These are phyloP conservation scores for Riparia riparia DNA, from an alignment of 2,113 vertebrate genomes.

Conservation along the genomic window DNA sequence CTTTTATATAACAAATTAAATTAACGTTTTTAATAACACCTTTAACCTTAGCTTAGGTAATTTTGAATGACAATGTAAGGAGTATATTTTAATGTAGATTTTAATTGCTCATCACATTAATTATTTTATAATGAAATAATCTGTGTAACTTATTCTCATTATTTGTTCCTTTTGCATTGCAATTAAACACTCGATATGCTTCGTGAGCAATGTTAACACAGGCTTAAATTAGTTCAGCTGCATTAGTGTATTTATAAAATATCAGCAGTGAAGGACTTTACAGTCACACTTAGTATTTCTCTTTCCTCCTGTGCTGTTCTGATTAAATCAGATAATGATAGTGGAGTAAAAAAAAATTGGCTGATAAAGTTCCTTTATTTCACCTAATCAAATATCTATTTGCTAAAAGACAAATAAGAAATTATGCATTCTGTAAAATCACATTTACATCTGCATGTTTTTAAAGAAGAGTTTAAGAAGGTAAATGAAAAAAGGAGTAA, in stretches of 20 bases:
- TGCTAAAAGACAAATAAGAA: background rate
- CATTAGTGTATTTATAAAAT: conserved; percentile 43
- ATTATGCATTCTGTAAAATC: background rate
- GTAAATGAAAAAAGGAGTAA: background rate
- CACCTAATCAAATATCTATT: background rate
- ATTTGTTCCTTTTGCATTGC: conserved; percentile 54
- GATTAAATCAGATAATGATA: background rate
- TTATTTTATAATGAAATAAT: conserved; percentile 73
- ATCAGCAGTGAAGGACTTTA: background rate
- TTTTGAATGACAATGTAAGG: conserved; percentile 72
- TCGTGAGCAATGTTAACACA: conserved; percentile 54
- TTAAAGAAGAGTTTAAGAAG: background rate
- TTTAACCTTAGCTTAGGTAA: conserved; percentile 72
- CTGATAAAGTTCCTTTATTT: background rate
- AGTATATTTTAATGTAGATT: conserved; percentile 60
- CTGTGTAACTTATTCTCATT: conserved; percentile 53
- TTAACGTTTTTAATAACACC: conserved; percentile 79
- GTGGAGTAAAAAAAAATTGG: background rate
- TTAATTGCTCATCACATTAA: conserved; percentile 78
- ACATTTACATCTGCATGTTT: background rate
- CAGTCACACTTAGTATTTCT: background rate
- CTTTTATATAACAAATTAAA: conserved; percentile 74
- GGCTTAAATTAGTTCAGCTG: conserved; percentile 58
- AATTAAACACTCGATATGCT: conserved; percentile 66
- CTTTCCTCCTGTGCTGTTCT: background rate